These are phyloP conservation scores for Typhlomys cinereus DNA, from an alignment of 2,113 vertebrate species.

Conservation along the genomic window DNA sequence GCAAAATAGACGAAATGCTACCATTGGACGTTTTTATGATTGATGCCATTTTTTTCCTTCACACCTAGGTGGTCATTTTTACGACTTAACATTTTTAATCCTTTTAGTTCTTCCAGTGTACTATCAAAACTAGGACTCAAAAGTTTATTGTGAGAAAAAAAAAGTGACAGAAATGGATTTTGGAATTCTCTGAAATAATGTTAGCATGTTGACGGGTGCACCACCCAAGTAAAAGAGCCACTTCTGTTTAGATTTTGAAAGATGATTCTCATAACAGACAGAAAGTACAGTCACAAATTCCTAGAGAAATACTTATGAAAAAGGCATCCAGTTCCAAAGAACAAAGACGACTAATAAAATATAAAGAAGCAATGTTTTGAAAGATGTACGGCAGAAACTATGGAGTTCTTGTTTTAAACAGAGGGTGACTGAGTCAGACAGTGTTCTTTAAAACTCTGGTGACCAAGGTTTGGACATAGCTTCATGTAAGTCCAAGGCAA, in stretches of 20 bases:
- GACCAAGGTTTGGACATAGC: not conserved
- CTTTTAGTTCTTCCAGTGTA: not conserved
- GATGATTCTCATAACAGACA: not conserved
- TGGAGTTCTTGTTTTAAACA: not conserved
- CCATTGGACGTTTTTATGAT: not conserved
- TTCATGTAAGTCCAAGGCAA: not conserved
- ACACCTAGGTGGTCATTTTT: not conserved
- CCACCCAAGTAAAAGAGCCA: not conserved
- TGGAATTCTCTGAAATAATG: not conserved
- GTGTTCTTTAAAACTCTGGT: not conserved
- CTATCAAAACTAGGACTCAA: not conserved
- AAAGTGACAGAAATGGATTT: not conserved
- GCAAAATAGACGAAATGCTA: not conserved
- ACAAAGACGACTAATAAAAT: not conserved
- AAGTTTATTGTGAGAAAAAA: not conserved
- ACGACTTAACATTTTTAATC: not conserved
- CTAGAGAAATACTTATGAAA: not conserved
- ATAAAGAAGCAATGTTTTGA: not conserved
- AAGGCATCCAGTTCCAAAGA: not conserved
- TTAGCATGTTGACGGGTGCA: not conserved
- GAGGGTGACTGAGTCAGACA: not conserved
- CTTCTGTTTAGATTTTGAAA: conserved; percentile 22
- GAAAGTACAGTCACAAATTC: conserved; percentile 23
- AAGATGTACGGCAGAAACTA: not conserved
- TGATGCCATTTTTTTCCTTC: not conserved